phyloP scores from a whole-genome alignment of 2,888 invertebrate species.

The Hemistola chrysoprasaria region DNA sequence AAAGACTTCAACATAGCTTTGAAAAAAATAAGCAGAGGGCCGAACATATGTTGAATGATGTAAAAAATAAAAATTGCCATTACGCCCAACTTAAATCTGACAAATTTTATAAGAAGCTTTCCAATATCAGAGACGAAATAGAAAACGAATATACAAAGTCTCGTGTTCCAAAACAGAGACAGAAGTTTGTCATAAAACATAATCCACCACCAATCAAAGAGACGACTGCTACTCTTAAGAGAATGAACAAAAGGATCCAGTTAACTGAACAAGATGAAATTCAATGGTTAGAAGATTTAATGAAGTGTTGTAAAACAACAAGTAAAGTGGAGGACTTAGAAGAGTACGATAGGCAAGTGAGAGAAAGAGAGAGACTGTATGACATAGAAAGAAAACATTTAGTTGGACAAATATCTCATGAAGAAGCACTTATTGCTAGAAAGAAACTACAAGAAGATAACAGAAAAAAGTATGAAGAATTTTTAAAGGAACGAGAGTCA shows the following conservation, averaged over 20 bases:
- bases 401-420: conserved; percentile 79
- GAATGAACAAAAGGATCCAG: conserved; percentile 74
- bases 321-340: conserved; percentile 65
- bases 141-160: conserved; percentile 39
- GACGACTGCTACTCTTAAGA: conserved; percentile 74
- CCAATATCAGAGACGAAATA: conserved; percentile 47
- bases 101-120: conserved; percentile 43
- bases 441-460: conserved; percentile 69
- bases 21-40: conserved; percentile 65
- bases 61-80: conserved; percentile 51
- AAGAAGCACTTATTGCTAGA: conserved; percentile 83
- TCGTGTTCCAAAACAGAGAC: conserved; percentile 34
- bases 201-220: conserved; percentile 57
- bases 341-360: conserved; percentile 66
- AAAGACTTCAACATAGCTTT: conserved; percentile 53
- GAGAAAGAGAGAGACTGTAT: conserved; percentile 70
- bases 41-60: conserved; percentile 47
- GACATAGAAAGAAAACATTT: conserved; percentile 83
- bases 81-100: conserved; percentile 55
- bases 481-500: conserved; percentile 70
- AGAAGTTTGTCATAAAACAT: conserved; percentile 31
- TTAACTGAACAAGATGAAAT: conserved; percentile 63
- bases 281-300: conserved; percentile 72
- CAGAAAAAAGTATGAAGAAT: conserved; percentile 73
- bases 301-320: conserved; percentile 68